These are phyloP conservation scores for Archivesica marissinica DNA, from an alignment of 1,140 invertebrate species.

Conservation along the genomic window DNA sequence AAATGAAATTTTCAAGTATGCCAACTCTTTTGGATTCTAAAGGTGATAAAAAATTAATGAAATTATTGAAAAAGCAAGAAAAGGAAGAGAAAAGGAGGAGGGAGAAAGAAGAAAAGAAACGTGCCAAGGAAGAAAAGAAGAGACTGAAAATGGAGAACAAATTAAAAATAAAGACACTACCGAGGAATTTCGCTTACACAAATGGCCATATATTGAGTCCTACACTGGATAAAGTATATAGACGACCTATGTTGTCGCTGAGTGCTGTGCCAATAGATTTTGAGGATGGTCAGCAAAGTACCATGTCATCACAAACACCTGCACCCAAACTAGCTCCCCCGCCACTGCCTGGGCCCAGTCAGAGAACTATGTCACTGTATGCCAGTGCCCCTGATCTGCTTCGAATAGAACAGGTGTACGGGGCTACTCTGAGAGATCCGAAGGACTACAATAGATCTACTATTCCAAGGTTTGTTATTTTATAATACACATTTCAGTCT, in stretches of 20 bases:
- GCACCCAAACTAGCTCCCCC: conserved; percentile 66
- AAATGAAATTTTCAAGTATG: conserved; percentile 73
- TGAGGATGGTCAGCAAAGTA: conserved; percentile 60
- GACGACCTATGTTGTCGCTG: conserved; percentile 67
- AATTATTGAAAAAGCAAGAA: conserved; percentile 71
- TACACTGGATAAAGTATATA: conserved; percentile 72
- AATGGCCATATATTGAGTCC: conserved; percentile 70
- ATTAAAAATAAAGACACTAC: conserved; percentile 70
- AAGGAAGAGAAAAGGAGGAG: conserved; percentile 73
- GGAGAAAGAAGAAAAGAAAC: conserved; percentile 76
- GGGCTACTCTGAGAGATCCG: conserved; percentile 50
- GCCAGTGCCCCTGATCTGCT: conserved; percentile 75
- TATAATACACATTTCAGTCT: no score
- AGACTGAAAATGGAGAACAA: conserved; percentile 70
- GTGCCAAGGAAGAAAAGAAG: conserved; percentile 74
- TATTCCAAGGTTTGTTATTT: conserved; percentile 32
- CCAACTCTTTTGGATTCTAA: conserved; percentile 71
- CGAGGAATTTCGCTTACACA: conserved; percentile 67
- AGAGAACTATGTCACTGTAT: conserved; percentile 68
- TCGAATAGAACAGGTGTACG: conserved; percentile 76
- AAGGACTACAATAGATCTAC: conserved; percentile 27
- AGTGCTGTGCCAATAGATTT: conserved; percentile 78
- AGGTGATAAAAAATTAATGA: conserved; percentile 73
- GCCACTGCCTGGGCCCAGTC: conserved; percentile 61
- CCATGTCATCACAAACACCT: conserved; percentile 52